phyloP scores from a whole-genome alignment of 2,797 vertebrate species.

The Meriones psammophilus region DNA sequence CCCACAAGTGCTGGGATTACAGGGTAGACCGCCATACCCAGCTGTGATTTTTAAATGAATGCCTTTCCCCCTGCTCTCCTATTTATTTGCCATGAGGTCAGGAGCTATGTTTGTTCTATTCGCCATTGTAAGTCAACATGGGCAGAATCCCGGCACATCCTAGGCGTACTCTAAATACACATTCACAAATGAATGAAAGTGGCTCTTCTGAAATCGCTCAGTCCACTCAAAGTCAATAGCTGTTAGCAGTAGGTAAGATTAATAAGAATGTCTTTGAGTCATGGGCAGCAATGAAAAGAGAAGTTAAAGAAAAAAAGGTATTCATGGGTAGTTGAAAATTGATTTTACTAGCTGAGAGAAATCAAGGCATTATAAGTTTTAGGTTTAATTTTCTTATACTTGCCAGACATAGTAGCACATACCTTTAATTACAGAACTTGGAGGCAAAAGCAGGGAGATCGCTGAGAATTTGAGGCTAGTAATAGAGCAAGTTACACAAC shows the following conservation, averaged over 20 bases:
- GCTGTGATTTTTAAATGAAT: not conserved
- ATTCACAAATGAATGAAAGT: not conserved
- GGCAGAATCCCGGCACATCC: not conserved
- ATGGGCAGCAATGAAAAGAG: not conserved
- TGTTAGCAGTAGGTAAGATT: not conserved
- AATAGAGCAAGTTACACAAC: not conserved
- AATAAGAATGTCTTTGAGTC: not conserved
- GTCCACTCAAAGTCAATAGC: not conserved
- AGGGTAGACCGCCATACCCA: not conserved
- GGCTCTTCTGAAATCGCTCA: slow-evolving; percentile 27
- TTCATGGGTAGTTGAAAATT: not conserved
- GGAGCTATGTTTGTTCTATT: not conserved
- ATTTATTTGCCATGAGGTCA: not conserved
- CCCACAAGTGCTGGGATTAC: not conserved
- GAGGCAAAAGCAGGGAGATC: not conserved
- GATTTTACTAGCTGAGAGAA: slow-evolving; percentile 8
- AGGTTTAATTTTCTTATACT: not conserved
- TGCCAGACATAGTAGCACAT: not conserved
- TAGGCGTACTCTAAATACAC: not conserved
- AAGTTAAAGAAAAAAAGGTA: slow-evolving; percentile 23
- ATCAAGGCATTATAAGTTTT: slow-evolving; percentile 19
- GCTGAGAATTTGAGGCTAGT: too few relatives aligned
- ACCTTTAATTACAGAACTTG: not conserved
- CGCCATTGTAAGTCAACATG: not conserved
- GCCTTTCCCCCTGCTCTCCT: not conserved